Conservation (phyloP, 2,797 vertebrate genomes). For the Hafferia zeledoni region DNA sequence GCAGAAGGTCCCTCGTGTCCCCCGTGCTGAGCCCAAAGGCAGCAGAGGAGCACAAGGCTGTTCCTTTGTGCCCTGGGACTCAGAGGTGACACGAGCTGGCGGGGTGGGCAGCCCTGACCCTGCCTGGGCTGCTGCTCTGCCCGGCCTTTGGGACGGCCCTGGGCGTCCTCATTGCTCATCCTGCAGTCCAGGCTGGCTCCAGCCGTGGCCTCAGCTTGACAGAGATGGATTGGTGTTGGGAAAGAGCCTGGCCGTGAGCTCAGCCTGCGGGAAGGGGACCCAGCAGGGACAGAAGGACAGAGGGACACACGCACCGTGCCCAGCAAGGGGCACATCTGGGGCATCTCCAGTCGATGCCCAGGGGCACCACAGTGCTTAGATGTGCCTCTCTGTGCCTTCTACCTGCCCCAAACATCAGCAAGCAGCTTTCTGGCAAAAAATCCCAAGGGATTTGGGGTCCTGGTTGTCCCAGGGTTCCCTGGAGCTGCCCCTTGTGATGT, state of each 20-base stretch:
- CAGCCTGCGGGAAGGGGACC: neutral
- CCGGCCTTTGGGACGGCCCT: neutral
- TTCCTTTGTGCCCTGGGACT: neutral
- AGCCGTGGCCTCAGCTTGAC: neutral
- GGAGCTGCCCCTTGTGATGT: neutral
- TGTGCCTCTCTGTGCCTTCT: neutral
- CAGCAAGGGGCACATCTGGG: fast-evolving
- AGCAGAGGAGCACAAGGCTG: fast-evolving
- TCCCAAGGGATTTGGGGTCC: neutral
- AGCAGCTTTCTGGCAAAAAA: neutral
- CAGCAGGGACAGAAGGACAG: neutral
- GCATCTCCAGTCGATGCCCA: neutral
- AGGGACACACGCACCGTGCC: fast-evolving
- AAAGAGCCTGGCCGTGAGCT: neutral
- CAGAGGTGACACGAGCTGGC: fast-evolving
- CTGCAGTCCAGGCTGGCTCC: neutral
- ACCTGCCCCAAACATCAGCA: fast-evolving
- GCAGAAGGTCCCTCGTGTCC: fast-evolving
- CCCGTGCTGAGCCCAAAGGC: fast-evolving
- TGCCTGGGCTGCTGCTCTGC: neutral
- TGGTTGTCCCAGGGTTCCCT: fast-evolving
- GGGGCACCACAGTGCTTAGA: neutral
- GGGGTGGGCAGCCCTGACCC: neutral
- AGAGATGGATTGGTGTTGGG: neutral
- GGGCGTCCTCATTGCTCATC: fast-evolving